Conservation (phyloP, 30 jellyfish, hydroid and myxozoan genomes). For the Hydractinia symbiolongicarpus region DNA sequence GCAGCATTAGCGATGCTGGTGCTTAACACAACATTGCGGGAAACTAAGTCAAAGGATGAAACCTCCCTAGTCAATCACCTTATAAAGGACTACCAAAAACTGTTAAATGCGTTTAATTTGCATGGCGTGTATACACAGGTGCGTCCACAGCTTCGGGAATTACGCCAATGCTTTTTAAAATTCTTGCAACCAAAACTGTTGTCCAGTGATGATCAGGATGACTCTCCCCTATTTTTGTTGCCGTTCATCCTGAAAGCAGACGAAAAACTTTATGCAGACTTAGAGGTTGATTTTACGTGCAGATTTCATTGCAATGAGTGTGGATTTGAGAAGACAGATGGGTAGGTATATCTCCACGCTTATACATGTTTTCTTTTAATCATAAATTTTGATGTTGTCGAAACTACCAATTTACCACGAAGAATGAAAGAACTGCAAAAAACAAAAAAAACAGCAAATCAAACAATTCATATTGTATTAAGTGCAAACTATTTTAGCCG, state of each 20-base stretch:
- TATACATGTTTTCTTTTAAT: background rate
- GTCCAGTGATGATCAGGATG: constrained; percentile 1
- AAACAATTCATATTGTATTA: too few species aligned
- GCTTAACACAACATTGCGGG: constrained; percentile 8
- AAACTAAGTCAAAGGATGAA: background rate
- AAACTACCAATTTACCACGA: too few species aligned
- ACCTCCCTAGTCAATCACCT: background rate
- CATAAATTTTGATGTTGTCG: background rate
- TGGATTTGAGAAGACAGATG: constrained; percentile 6
- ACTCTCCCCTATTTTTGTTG: constrained; percentile 15
- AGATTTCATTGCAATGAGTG: constrained; percentile 12
- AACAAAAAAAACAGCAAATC: too few species aligned
- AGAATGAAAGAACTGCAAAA: too few species aligned
- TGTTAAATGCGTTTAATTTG: background rate
- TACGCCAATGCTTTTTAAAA: constrained; percentile 5
- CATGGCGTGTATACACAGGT: background rate
- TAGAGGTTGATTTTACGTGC: background rate
- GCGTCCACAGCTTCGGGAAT: background rate
- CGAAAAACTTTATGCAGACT: background rate
- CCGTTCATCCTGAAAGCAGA: constrained; percentile 18
- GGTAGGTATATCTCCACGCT: background rate
- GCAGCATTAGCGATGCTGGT: constrained; percentile 15
- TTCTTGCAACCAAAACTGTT: constrained; percentile 28
- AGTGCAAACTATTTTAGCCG: too few species aligned
- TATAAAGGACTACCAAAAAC: background rate